phyloP scores from a whole-genome alignment of 2,113 vertebrate genomes.

The Formicarius rufipectus region DNA sequence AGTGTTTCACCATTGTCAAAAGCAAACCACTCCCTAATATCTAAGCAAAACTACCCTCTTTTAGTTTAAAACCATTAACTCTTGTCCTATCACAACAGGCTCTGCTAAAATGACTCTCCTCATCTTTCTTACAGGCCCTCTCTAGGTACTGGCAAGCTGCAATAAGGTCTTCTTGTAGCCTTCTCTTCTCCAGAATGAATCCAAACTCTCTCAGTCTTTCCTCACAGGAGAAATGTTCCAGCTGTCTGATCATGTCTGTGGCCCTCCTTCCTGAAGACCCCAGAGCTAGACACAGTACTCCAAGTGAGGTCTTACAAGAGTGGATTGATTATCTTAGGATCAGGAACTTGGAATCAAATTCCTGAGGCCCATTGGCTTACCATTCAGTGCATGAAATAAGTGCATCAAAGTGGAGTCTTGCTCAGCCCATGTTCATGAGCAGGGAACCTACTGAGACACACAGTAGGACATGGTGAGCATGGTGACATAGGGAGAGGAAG shows the following conservation, averaged over 20 bases:
- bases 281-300: background rate
- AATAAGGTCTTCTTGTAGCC: rapidly evolving
- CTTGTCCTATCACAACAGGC: background rate
- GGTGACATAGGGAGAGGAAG: background rate
- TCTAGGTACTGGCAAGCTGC: background rate
- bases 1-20: background rate
- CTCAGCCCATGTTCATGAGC: background rate
- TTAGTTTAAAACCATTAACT: background rate
- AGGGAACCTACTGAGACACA: background rate
- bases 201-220: background rate
- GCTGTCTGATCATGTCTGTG: background rate
- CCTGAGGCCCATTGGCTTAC: background rate
- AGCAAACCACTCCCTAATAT: background rate
- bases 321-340: background rate
- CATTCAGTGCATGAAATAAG: background rate
- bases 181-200: background rate
- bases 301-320: background rate
- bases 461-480: background rate
- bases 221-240: background rate
- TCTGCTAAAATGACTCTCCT: background rate
- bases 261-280: background rate
- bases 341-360: background rate
- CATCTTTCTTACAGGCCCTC: background rate
- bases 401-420: background rate
- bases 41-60: background rate